phyloP scores from a whole-genome alignment of 2,888 invertebrate species.

The Coenonympha arcania region DNA sequence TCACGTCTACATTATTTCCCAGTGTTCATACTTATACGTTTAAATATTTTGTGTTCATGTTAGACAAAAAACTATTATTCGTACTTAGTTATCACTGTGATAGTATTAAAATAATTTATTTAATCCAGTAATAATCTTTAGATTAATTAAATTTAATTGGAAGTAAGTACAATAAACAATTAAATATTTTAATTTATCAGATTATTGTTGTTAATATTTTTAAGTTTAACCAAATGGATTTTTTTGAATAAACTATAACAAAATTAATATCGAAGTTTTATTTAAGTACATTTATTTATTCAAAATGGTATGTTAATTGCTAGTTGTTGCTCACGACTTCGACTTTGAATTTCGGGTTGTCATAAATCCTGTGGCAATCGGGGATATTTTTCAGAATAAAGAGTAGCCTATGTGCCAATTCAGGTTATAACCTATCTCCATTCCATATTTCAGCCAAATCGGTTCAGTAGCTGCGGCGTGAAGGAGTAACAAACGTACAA shows the following conservation, averaged over 20 bases:
- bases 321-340: too few relatives aligned
- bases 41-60: constrained; percentile 1
- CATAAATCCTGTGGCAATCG: too few relatives aligned
- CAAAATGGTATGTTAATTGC: too few relatives aligned
- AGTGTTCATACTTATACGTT: too few relatives aligned
- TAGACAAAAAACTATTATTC: constrained; percentile 23
- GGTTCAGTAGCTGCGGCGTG: too few relatives aligned
- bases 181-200: not conserved
- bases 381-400: too few relatives aligned
- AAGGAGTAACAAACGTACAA: not conserved
- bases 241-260: constrained; percentile 37
- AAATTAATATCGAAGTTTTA: not conserved
- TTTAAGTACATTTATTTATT: not conserved
- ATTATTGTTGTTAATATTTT: constrained; percentile 27
- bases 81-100: constrained; percentile 57
- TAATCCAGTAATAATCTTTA: constrained; percentile 4
- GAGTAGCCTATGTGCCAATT: too few relatives aligned
- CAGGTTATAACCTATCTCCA: too few relatives aligned
- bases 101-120: constrained; percentile 42
- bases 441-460: too few relatives aligned
- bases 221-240: constrained; percentile 26
- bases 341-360: too few relatives aligned
- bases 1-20: too few relatives aligned
- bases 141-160: constrained; percentile 10
- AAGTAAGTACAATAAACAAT: constrained; percentile 9